A percentile compares a stretch with the other conserved stretches of the same genome.
phyloP scores from a whole-genome alignment of 1,140 invertebrate genomes.

The Melanaphis sacchari region DNA sequence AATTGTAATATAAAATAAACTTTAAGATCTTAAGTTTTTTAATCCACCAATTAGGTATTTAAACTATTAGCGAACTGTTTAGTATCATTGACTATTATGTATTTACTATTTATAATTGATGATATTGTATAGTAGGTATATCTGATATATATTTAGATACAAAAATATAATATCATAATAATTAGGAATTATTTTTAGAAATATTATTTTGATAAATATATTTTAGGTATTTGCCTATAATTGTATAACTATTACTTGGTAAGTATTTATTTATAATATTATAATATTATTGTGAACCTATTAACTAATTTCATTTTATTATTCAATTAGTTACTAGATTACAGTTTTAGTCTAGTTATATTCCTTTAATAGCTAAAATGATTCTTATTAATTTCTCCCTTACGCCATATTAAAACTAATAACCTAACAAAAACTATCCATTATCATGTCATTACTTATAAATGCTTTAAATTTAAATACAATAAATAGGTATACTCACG shows the following conservation, averaged over 20 bases:
- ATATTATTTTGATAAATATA: background rate
- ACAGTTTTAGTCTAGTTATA: background rate
- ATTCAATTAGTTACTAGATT: background rate
- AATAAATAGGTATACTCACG: background rate
- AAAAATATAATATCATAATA: background rate
- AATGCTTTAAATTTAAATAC: background rate
- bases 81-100: background rate
- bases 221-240: background rate
- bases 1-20: background rate
- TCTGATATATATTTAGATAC: background rate
- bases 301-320: background rate
- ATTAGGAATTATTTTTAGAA: background rate
- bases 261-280: background rate
- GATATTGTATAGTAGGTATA: background rate
- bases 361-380: background rate
- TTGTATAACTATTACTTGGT: background rate
- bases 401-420: background rate
- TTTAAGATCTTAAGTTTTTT: background rate
- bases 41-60: background rate
- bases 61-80: background rate
- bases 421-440: background rate
- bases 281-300: too few species aligned
- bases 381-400: background rate
- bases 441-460: background rate
- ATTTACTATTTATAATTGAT: too few species aligned